Evolutionary conservation across 1,140 invertebrate genomes (phyloP), one percentile per base, ranked within the genome.

Genomic region (Hyles euphorbiae): DNA sequence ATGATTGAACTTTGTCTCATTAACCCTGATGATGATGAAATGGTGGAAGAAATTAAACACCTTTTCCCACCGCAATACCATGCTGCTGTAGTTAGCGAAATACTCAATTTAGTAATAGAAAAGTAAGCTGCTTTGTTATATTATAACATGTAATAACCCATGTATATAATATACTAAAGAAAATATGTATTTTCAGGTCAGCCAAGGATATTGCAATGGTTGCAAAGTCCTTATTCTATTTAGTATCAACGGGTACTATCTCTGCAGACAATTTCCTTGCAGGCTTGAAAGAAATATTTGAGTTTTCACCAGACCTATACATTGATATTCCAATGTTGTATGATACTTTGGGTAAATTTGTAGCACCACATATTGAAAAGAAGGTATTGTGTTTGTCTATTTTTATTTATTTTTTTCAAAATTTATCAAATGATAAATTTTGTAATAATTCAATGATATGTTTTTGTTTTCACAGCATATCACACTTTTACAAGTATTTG

Each of bases 261-360:
- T 77, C 80, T 1, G 12, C 72, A 3, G 78, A 79, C 10, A 78
- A 83, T 63, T 82, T 86, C 52, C 5, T 83, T 10, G 56, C 66
- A 0, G 83, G 86, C 0, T 51, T 85, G n/a, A 76, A 70, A 45
- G 81, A 86, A 57, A 80, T 78, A 48, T 62, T 84, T 4, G 81
- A 84, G 57, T 71, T 73, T 34, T 80, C 81, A 8, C 80, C 83
- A 6, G 86, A 88, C 51, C 60, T 83, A 8, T 78, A 67, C 61
- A 87, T 88, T 60, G 86, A 88, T 71, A 81, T 87, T 45, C 86
- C 86, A 9, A 84, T 88, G 81, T 55, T 88, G 32, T 88, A 88
- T 58, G 76, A 81, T 10, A 79, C 83, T 58, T 69, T 88, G 63
- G 78, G 72, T 56, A 83, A 78, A 55, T 70, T 88, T 65, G 64